Base-by-base conservation (phyloP, 2,888 invertebrate species). In the Cecidostiba fungosa region DNA sequence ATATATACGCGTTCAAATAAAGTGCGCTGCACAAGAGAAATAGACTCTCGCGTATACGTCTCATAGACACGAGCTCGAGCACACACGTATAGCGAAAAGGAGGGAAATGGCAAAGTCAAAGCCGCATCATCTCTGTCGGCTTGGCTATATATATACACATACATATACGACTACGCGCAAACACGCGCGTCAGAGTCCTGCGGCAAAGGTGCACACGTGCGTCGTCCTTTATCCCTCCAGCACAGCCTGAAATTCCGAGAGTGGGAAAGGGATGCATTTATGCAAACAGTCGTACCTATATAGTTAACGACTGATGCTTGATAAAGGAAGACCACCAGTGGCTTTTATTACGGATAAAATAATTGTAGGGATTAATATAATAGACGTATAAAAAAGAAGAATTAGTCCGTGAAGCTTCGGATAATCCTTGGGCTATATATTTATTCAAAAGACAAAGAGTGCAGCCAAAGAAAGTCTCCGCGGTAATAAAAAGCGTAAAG, bases 91-190 rank as follows among this genome's bases (percentile, higher is more conserved):
- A 43, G 43, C 2, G 72, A 72, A 39, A 39, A 72, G 43, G 39
- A 72, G 72, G 72, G 23, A 72, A 72, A 39, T 39, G 72, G 43
- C 23, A 70, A 39, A 72, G 72, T 72, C 72, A 72, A 72, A 39
- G 36, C 39, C 72, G 72, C n/a, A 39, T 36, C 66, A 66, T 66
- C 14, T 29, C 66, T 6, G 2, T 12, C 29, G 4, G 29, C 29
- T 66, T 10, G n/a, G 3, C 10, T 59, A 59, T 59, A 23, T 59
- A 59, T 0, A 23, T n/a, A 6, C 0, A n/a, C 6, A 59, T 23
- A 59, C 8, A 8, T 4, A 6, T 8, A 59, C 10, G 12, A 12
- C 10, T 62, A 66, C 29, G 66, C 66, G 66, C 29, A 66, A 66
- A 66, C 66, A 66, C 12, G 12, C 72, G 32, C 4, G 36, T 43